Base-by-base conservation (phyloP, 1,140 invertebrate species). In the Cepaea nemoralis region DNA sequence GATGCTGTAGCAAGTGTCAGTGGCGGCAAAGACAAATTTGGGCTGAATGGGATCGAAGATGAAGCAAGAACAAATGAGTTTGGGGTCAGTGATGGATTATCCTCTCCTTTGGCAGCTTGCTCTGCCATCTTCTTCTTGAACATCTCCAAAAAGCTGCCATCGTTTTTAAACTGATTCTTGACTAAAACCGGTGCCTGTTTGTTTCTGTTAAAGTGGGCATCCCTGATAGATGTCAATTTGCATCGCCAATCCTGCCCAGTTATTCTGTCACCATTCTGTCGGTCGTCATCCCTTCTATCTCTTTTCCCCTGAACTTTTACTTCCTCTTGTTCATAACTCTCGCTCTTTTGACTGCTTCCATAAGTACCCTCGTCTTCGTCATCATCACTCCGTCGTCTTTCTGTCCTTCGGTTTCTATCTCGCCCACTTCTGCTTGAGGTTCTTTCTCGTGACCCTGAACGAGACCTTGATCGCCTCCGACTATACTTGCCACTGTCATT, bases 101-200 rank as follows among this genome's bases (percentile, higher is more conserved):
- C 73, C 16, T 42, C 66, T 80, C 81, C 83, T 84, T 86, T 81
- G 82, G 78, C 80, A 66, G 77, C 84, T 77, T 85, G 79, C 76
- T 88, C 82, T 73, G 77, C 82, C 83, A 84, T 83, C 79, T 83
- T 80, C 69, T 76, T 81, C 45, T 83, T 84, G 66, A 86, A 86
- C 83, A 84, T 86, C 78, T 84, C 85, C 69, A 86, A 24, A 70
- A 86, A 86, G 79, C 83, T 84, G n/a, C 85, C 85, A 82, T 86
- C 85, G 48, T 86, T 86, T 19, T 71, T 74, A 82, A 85, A 85
- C 70, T 83, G 77, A 45, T 85, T 85, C 59, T 67, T 31, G 22
- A 42, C 45, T 35, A 40, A 22, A 31, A 27, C 16, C 31, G 76
- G 70, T 42, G 70, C 40, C 50, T 67, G 37, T 50, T 76, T 77